These are phyloP conservation scores for Lophius piscatorius DNA, from an alignment of 2,113 vertebrate species.

Conservation along the genomic window DNA sequence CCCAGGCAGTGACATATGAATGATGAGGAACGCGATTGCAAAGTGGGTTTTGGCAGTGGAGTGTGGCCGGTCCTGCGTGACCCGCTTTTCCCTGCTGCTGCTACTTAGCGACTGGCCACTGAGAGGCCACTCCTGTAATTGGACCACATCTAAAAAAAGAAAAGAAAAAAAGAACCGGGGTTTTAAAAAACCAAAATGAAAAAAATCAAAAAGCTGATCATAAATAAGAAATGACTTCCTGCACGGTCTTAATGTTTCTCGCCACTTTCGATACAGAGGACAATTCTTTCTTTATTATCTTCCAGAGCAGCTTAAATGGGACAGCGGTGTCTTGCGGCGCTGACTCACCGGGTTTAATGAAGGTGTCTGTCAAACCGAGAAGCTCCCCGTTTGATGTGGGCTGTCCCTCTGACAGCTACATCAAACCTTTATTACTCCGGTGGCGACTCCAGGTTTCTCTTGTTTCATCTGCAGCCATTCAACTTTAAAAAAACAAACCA, in stretches of 20 bases:
- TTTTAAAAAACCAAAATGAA: no score
- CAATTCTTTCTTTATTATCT: conserved; percentile 27
- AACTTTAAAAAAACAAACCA: no score
- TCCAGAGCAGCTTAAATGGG: conserved; percentile 30
- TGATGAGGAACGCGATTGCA: conserved; percentile 59
- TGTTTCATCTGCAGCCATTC: neutral
- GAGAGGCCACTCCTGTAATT: conserved; percentile 20
- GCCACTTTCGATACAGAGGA: neutral
- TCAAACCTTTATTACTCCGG: conserved; percentile 28
- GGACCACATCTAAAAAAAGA: conserved; percentile 10
- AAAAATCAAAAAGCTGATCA: conserved; percentile 8
- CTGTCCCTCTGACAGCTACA: conserved; percentile 12
- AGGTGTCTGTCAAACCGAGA: conserved; percentile 40
- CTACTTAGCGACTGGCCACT: conserved; percentile 7
- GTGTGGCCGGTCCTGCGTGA: conserved; percentile 13
- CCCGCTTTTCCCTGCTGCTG: conserved; percentile 20
- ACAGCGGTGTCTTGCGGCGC: neutral
- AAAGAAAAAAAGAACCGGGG: no score
- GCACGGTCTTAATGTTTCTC: conserved; percentile 2
- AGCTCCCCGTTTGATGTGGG: conserved; percentile 41
- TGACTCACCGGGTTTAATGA: conserved; percentile 52
- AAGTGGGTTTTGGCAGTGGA: conserved; percentile 54
- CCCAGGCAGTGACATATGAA: conserved; percentile 49
- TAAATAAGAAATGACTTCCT: conserved; percentile 9
- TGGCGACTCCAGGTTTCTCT: conserved; percentile 6